phyloP scores from a whole-genome alignment of 2,888 invertebrate species.

The Fissipunctia ypsillon region DNA sequence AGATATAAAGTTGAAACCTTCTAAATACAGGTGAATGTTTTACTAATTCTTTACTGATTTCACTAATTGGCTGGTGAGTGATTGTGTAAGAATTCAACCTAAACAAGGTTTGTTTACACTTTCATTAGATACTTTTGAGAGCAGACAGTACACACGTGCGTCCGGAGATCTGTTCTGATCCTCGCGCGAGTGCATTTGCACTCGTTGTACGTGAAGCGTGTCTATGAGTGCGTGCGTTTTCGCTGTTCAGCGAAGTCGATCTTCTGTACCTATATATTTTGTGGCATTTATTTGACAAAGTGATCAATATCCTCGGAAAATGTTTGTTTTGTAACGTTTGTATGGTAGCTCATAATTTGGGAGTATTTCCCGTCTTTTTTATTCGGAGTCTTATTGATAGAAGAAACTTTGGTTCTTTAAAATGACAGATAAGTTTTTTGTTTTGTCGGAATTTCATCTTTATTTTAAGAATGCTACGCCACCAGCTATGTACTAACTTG shows the following conservation, averaged over 20 bases:
- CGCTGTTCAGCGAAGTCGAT: too few relatives aligned
- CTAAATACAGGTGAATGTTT: too few relatives aligned
- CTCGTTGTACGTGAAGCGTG: neutral
- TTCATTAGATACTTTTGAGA: too few relatives aligned
- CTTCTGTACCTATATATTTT: neutral
- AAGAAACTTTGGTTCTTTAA: constrained; percentile 6
- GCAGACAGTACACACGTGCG: too few relatives aligned
- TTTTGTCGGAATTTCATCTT: neutral
- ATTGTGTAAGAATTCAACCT: too few relatives aligned
- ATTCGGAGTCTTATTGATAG: constrained; percentile 8
- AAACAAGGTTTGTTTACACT: too few relatives aligned
- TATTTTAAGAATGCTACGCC: neutral
- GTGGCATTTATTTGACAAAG: constrained; percentile 13
- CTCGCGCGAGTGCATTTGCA: too few relatives aligned
- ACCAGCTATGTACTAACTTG: neutral
- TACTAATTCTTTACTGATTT: too few relatives aligned
- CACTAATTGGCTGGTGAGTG: too few relatives aligned
- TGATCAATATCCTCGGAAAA: constrained; percentile 39
- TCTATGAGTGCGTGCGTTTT: neutral
- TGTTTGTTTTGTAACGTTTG: constrained; percentile 31
- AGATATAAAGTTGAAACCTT: too few relatives aligned
- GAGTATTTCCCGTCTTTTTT: constrained; percentile 17
- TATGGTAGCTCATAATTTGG: constrained; percentile 38
- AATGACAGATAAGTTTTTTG: neutral
- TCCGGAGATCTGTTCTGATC: too few relatives aligned